Evolutionary conservation across 2,888 invertebrate species (phyloP).

Genomic region (Lithophane ornitopus): DNA sequence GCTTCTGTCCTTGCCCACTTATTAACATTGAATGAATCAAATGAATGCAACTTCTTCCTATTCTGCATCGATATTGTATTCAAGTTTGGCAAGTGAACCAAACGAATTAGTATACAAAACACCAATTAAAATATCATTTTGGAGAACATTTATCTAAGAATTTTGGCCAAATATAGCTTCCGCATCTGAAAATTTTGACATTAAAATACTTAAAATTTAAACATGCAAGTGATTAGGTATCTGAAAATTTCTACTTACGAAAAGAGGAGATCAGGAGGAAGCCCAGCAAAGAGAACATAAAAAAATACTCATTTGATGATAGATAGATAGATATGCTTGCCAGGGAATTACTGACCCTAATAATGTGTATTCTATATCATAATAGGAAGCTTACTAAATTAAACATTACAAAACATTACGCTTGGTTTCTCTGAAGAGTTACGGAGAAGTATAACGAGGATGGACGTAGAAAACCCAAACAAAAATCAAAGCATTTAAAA

Average conservation of each 20-base stretch:
- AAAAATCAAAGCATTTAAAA: background rate
- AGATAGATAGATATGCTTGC: no score
- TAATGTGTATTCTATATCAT: background rate
- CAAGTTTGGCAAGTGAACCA: conserved; percentile 36
- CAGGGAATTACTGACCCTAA: background rate
- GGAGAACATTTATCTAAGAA: conserved; percentile 9
- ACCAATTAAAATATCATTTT: conserved; percentile 40
- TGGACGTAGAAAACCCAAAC: background rate
- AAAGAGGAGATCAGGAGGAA: background rate
- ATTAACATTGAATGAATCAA: conserved; percentile 48
- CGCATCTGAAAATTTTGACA: background rate
- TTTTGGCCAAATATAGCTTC: background rate
- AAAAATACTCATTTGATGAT: background rate
- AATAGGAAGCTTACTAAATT: no score
- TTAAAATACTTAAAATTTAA: background rate
- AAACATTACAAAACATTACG: background rate
- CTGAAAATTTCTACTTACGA: background rate
- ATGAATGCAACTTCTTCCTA: conserved; percentile 26
- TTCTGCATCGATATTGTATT: conserved; percentile 26
- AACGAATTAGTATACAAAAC: conserved; percentile 31
- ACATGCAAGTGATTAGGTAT: background rate
- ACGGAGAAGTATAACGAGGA: background rate
- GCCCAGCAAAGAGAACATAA: background rate
- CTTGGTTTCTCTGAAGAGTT: background rate
- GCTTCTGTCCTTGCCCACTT: conserved; percentile 36